A percentile compares a stretch with the other conserved stretches of the same genome.
These are phyloP conservation scores for Rutilus rutilus DNA, from an alignment of 2,113 vertebrate genomes.

Conservation along the genomic window DNA sequence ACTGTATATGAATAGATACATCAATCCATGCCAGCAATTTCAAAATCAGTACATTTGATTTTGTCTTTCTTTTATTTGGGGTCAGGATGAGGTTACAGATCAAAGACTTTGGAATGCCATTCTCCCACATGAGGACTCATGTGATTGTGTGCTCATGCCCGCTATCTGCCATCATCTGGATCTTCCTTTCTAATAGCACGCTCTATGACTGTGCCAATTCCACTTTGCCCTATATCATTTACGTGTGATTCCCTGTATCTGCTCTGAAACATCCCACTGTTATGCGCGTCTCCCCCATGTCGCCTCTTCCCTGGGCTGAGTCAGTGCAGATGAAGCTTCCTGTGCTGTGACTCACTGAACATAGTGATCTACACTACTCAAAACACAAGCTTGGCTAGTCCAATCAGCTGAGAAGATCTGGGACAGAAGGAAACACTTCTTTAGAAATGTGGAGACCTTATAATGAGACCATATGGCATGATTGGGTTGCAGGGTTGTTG, in stretches of 20 bases:
- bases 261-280: slow-evolving; percentile 39
- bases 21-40: background rate
- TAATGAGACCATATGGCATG: slow-evolving; percentile 16
- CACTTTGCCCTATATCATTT: slow-evolving; percentile 53
- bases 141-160: slow-evolving; percentile 15
- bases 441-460: background rate
- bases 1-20: too few relatives aligned
- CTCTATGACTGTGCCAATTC: slow-evolving; percentile 11
- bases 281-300: slow-evolving; percentile 28
- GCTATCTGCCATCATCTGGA: background rate
- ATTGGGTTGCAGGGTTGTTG: background rate
- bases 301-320: slow-evolving; percentile 49
- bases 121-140: slow-evolving; percentile 32
- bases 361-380: slow-evolving; percentile 33
- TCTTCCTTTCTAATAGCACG: background rate
- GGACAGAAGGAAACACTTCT: background rate
- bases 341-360: slow-evolving; percentile 40
- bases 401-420: slow-evolving; percentile 10
- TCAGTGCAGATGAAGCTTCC: slow-evolving; percentile 46
- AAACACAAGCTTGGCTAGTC: slow-evolving; percentile 2
- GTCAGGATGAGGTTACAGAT: slow-evolving; percentile 13
- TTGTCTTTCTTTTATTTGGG: slow-evolving; percentile 50
- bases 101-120: slow-evolving; percentile 26
- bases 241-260: slow-evolving; percentile 55
- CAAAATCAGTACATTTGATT: slow-evolving; percentile 41